phyloP scores from a whole-genome alignment of 2,888 invertebrate species.

The Seira sanloemensis region DNA sequence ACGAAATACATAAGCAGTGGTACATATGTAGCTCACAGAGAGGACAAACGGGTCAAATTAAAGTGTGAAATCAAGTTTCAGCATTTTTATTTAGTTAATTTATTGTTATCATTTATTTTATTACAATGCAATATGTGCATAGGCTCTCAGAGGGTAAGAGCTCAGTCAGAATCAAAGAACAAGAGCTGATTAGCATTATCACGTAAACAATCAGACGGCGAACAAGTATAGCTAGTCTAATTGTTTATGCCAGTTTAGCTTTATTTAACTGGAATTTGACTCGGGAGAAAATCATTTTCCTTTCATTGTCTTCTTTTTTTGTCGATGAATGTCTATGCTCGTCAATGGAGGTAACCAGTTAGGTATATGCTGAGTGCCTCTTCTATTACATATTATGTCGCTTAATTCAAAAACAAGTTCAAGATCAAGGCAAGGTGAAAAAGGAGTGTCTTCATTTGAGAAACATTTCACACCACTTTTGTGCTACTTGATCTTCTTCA shows the following conservation, averaged over 20 bases:
- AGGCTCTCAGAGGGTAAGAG: background rate
- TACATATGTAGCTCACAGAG: too few species aligned
- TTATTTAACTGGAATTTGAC: background rate
- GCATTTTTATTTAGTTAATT: background rate
- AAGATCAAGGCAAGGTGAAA: constrained; percentile 22
- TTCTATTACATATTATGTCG: too few species aligned
- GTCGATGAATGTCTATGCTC: too few species aligned
- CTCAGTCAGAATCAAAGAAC: background rate
- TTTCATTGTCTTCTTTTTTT: background rate
- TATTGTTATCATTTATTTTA: background rate
- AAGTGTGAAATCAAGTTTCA: background rate
- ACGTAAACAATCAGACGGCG: background rate
- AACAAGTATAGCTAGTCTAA: background rate
- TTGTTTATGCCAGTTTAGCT: background rate
- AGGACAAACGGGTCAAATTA: background rate
- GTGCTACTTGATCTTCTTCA: background rate
- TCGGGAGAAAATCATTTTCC: background rate
- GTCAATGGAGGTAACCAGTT: too few species aligned
- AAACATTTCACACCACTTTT: background rate
- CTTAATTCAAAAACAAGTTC: constrained; percentile 24
- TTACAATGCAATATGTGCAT: too few species aligned
- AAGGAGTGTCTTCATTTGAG: background rate
- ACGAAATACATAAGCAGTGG: too few species aligned
- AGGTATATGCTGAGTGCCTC: too few species aligned
- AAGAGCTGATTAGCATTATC: background rate